Evolutionary conservation across 1,140 invertebrate genomes (phyloP).

Genomic region (Brachionus rubens): DNA sequence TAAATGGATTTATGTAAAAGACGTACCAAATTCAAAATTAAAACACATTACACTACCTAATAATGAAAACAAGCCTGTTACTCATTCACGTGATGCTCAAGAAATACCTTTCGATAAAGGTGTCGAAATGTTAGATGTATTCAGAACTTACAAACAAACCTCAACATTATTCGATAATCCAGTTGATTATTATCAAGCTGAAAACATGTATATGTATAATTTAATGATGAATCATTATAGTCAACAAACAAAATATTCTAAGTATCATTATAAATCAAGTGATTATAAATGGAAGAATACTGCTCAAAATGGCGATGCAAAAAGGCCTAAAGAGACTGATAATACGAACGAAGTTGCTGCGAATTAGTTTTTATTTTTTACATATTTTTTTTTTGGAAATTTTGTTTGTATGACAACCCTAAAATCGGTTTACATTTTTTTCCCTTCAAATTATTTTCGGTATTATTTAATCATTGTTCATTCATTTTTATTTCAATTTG

Average conservation of each 20-base stretch:
- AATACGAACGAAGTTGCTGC: neutral
- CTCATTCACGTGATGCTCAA: conserved; percentile 92
- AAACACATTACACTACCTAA: conserved; percentile 92
- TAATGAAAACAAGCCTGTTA: conserved; percentile 97
- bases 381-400: neutral
- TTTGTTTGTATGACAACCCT: neutral
- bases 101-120: conserved; percentile 91
- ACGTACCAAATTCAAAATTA: conserved; percentile 73
- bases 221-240: conserved; percentile 7
- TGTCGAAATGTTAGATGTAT: conserved; percentile 73
- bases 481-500: conserved; percentile 10
- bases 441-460: neutral
- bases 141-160: conserved; percentile 76
- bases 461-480: conserved; percentile 9
- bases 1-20: conserved; percentile 97
- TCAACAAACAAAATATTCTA: neutral
- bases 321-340: neutral
- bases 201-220: conserved; percentile 22
- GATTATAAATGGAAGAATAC: conserved; percentile 32
- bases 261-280: conserved; percentile 29
- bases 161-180: neutral
- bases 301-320: neutral
- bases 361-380: neutral
- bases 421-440: no score
- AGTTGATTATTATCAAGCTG: neutral